Evolutionary conservation across 2,797 vertebrate species (phyloP), one percentile per base, ranked within the genome.

Genomic region (Ctenosaura bakeri): DNA sequence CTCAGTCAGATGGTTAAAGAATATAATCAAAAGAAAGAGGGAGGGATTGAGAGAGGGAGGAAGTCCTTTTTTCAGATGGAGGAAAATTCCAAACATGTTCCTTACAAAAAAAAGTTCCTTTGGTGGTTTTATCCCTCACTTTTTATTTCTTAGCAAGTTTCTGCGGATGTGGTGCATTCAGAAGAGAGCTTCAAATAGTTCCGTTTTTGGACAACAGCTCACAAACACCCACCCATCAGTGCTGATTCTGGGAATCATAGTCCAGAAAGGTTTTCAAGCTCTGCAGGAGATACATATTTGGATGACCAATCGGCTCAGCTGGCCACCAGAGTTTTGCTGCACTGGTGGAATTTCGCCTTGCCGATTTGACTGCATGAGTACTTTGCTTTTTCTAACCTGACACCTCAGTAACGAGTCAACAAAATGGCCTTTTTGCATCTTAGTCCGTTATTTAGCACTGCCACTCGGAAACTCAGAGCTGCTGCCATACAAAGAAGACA

Each of bases 11-110:
- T 56, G 56, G 56, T 56, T 56, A 56, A 56, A 56, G 56, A 52
- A 52, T 8, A 9, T 52, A 52, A 8, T 52, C 52, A 1, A 56
- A 14, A 56, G 52, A 52, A 52, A 52, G 56, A 56, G 1, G 3
- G 56, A 56, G 56, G 13, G 42, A 3, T 46, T 46, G 42, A 46
- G 42, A 46, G 42, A 46, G 2, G 14, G 13, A 16, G 3, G 56
- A 16, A 14, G 42, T 56, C 56, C 12, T 56, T 56, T 56, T 56
- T 16, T 56, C 56, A 62, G 96, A 62, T 96, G 96, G 94, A 94
- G 96, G 96, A 96, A 97, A 97, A 97, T 97, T 97, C 94, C 95
- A 95, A 92, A 96, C 97, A 97, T 98, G 97, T 97, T 89, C 95
- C 96, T 97, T 97, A 56, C 18, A 96, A 97, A 96, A 97, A 96